Evolutionary conservation across 2,113 vertebrate genomes (phyloP).

Genomic region (Catharus fuscescens): DNA sequence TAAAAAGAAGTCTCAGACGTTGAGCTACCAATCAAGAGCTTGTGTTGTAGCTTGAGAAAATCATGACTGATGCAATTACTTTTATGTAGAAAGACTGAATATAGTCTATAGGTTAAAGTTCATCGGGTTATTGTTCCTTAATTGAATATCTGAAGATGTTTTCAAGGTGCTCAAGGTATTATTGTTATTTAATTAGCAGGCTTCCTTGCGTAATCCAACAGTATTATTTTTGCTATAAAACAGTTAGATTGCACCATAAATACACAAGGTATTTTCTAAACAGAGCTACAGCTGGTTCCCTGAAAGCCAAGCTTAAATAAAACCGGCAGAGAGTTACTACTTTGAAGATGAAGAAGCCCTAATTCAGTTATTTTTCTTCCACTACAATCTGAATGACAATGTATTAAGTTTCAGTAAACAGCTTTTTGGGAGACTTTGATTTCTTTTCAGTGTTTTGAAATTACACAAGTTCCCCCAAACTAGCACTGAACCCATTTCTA

Average conservation of each 20-base stretch:
- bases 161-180: slow-evolving; percentile 59
- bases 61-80: slow-evolving; percentile 72
- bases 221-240: slow-evolving; percentile 43
- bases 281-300: background rate
- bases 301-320: slow-evolving; percentile 22
- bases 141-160: slow-evolving; percentile 66
- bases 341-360: slow-evolving; percentile 10
- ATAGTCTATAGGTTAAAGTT: slow-evolving; percentile 67
- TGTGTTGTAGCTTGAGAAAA: slow-evolving; percentile 68
- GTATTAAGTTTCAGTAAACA: background rate
- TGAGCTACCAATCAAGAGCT: slow-evolving; percentile 62
- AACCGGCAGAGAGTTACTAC: background rate
- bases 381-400: background rate
- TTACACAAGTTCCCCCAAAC: background rate
- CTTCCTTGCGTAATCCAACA: slow-evolving; percentile 17
- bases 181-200: slow-evolving; percentile 62
- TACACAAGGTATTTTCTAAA: slow-evolving; percentile 35
- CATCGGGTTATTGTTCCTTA: slow-evolving; percentile 53
- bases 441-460: slow-evolving; percentile 10
- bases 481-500: slow-evolving; percentile 1
- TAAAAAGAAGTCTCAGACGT: slow-evolving; percentile 57
- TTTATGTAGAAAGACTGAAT: slow-evolving; percentile 65
- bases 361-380: background rate
- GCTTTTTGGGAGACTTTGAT: background rate
- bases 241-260: slow-evolving; percentile 7